Evolutionary conservation across 2,888 invertebrate genomes (phyloP), one percentile per base, ranked within the genome.

Genomic region (Ypsolopha sequella): DNA sequence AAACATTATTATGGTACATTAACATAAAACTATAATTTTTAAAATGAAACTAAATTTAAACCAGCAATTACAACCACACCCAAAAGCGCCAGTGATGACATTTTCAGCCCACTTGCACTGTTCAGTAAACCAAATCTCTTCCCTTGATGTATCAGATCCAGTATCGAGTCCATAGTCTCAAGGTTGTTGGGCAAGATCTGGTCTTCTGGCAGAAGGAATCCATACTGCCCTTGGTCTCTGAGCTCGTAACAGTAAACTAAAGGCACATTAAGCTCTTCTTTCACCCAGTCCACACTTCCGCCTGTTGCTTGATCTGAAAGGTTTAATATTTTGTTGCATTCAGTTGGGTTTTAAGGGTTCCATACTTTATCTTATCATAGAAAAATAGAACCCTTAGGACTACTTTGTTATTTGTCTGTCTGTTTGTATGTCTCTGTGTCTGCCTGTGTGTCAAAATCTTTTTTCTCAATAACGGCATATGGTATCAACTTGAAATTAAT

Each of bases 211-310:
- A 95, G 74, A 0, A 93, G 60, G 69, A 93, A 93, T 0, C 94
- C 94, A 64, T 87, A 88, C 0, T 65, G 62, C 0, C 93, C 93
- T 4, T 65, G 86, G 61, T 95, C 95, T 0, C 92, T 80, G 1
- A 93, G 80, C 70, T 95, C 94, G 52, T 92, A 91, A 1, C 91
- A 90, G 68, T 91, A 93, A 0, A 90, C 81, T 13, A 93, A 80
- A 7, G 91, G 91, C 0, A 90, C 88, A 2, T 89, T 80, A 0
- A 89, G 78, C 0, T 71, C 81, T 0, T 88, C 92, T 63, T 94
- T 92, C 0, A 92, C 93, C 92, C 93, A 95, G 63, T 96, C 95
- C 46, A 91, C 70, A 48, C 91, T 92, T 6, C 88, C 87, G 0
- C 94, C 94, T 6, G 90, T 87, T 0, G 92, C 92, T 0, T 79